phyloP scores from a whole-genome alignment of 1,140 invertebrate species.

The Musca vetustissima region DNA sequence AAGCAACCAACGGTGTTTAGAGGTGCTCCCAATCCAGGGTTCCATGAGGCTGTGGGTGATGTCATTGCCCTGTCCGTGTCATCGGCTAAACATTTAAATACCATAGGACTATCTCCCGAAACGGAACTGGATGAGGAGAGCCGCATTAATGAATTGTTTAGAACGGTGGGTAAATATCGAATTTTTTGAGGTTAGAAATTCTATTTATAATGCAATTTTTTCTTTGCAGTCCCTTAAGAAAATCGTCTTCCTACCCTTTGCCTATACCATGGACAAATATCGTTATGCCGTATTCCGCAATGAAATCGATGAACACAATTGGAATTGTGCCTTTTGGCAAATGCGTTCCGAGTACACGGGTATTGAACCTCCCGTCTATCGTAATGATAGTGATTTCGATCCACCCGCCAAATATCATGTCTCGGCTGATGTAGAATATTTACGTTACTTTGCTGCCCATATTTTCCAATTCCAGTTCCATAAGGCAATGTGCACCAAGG shows the following conservation, averaged over 20 bases:
- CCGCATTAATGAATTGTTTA: conserved; percentile 51
- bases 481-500: conserved; percentile 61
- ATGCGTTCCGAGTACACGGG: conserved; percentile 61
- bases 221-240: conserved; percentile 64
- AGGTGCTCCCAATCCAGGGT: conserved; percentile 75
- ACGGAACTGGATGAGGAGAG: conserved; percentile 43
- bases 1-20: conserved; percentile 67
- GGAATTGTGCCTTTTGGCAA: conserved; percentile 65
- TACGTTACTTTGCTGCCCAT: conserved; percentile 64
- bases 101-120: conserved; percentile 57
- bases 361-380: conserved; percentile 59
- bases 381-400: conserved; percentile 63
- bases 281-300: conserved; percentile 64
- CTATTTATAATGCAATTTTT: neutral
- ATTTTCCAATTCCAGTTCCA: conserved; percentile 69
- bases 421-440: conserved; percentile 60
- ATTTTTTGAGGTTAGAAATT: too few species aligned
- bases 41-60: conserved; percentile 75
- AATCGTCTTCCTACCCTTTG: conserved; percentile 64
- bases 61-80: conserved; percentile 66
- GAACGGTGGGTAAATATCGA: conserved; percentile 31
- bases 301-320: conserved; percentile 54
- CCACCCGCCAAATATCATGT: conserved; percentile 68
- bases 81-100: conserved; percentile 62
- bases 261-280: conserved; percentile 60